Evolutionary conservation across 2,113 vertebrate species (phyloP).

Genomic region (Polyodon spathula): DNA sequence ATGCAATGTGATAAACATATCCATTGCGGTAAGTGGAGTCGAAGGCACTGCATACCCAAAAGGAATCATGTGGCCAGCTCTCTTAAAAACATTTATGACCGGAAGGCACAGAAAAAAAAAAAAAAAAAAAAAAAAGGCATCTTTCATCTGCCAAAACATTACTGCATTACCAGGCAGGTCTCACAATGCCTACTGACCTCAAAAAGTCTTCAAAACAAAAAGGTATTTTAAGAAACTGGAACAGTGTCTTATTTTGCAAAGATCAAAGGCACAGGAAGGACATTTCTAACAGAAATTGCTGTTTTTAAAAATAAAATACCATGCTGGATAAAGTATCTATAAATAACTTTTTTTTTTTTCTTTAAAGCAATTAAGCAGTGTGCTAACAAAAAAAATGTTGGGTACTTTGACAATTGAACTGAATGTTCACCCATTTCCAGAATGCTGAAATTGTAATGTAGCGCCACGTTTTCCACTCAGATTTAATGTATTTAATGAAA

Average conservation of each 20-base stretch:
- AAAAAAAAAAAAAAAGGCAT: neutral
- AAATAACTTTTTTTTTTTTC: too few species aligned
- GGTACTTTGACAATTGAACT: too few species aligned
- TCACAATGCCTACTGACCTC: slow-evolving; percentile 6
- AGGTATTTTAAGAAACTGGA: neutral
- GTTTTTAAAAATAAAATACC: neutral
- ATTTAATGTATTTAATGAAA: too few species aligned
- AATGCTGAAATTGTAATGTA: too few species aligned
- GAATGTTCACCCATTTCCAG: too few species aligned
- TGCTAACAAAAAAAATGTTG: too few species aligned
- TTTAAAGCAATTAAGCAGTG: too few species aligned
- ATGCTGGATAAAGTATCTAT: neutral
- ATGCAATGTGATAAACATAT: slow-evolving; percentile 12
- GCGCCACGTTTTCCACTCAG: too few species aligned
- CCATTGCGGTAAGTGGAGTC: slow-evolving; percentile 6
- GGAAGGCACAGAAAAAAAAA: neutral
- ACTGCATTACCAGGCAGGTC: slow-evolving; percentile 2
- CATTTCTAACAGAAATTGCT: neutral
- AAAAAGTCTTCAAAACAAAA: neutral
- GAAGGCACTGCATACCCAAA: neutral
- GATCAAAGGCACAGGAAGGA: neutral
- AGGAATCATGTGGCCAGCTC: neutral
- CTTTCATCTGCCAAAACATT: neutral
- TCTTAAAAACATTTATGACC: neutral
- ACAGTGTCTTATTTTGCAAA: neutral